Evolutionary conservation across 2,888 invertebrate genomes (phyloP).

Genomic region (Oegoconia quadripuncta): DNA sequence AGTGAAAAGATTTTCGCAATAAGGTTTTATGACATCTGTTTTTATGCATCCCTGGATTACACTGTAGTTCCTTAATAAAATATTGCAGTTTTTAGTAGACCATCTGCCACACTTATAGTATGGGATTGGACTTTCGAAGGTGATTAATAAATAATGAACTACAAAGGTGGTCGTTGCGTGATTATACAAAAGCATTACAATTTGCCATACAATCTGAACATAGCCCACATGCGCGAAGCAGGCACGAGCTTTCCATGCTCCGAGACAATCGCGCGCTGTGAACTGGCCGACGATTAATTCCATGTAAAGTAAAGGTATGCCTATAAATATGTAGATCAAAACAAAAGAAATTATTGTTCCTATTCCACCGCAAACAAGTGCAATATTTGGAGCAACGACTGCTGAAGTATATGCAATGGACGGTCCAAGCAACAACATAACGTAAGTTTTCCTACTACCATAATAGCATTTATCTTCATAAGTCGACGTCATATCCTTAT

Average conservation of each 20-base stretch:
- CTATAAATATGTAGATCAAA: slow-evolving; percentile 40
- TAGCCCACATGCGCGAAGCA: slow-evolving; percentile 58
- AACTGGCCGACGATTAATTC: slow-evolving; percentile 60
- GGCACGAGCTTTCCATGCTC: slow-evolving; percentile 52
- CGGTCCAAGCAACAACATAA: too few relatives aligned
- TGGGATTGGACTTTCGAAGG: slow-evolving; percentile 56
- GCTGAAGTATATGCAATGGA: too few relatives aligned
- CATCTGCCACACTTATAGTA: slow-evolving; percentile 52
- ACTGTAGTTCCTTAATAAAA: slow-evolving; percentile 44
- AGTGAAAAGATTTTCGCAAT: slow-evolving; percentile 38
- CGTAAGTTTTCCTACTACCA: too few relatives aligned
- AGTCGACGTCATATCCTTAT: too few relatives aligned
- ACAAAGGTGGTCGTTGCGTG: slow-evolving; percentile 44
- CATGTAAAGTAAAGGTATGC: slow-evolving; percentile 62
- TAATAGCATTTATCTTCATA: too few relatives aligned
- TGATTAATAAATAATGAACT: slow-evolving; percentile 57
- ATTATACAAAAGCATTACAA: slow-evolving; percentile 34
- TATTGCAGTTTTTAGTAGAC: slow-evolving; percentile 42
- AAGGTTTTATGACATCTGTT: slow-evolving; percentile 20
- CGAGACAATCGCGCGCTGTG: slow-evolving; percentile 57
- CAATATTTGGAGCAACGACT: too few relatives aligned
- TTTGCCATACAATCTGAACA: slow-evolving; percentile 47
- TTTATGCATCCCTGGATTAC: slow-evolving; percentile 54
- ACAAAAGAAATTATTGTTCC: too few relatives aligned
- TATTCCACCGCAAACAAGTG: too few relatives aligned